Evolutionary conservation across 2,797 vertebrate genomes (phyloP).

Genomic region (Orientallactaga sibirica): DNA sequence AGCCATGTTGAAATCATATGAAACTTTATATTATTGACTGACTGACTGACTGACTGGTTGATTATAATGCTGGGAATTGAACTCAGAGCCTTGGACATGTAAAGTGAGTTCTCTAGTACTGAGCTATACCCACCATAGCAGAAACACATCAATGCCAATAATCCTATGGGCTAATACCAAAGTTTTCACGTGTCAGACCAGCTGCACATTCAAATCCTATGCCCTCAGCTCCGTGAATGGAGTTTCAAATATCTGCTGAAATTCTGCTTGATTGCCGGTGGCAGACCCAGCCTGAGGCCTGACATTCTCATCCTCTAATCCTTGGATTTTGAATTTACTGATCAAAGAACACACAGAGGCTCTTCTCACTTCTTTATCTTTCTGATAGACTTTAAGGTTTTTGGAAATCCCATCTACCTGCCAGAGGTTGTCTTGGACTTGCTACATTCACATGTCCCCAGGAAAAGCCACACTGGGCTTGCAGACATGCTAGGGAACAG

Average conservation of each 20-base stretch:
- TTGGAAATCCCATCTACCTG: neutral
- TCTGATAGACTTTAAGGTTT: constrained; percentile 8
- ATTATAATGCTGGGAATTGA: neutral
- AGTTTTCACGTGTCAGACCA: neutral
- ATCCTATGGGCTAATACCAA: neutral
- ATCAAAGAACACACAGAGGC: neutral
- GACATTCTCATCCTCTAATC: neutral
- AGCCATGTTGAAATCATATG: neutral
- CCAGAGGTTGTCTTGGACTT: neutral
- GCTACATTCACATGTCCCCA: neutral
- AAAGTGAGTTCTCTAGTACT: neutral
- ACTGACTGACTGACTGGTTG: neutral
- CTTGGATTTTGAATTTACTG: neutral
- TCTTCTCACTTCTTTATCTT: neutral
- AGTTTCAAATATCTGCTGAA: neutral
- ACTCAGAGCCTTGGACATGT: neutral
- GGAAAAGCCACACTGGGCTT: neutral
- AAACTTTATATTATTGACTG: neutral
- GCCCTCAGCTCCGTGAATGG: neutral
- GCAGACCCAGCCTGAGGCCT: neutral
- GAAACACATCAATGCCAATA: neutral
- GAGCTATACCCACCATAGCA: neutral
- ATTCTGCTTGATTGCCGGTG: neutral
- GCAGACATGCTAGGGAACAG: neutral
- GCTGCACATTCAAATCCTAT: neutral